Base-by-base conservation (phyloP, 1,140 invertebrate genomes). In the Drosophila tani region DNA sequence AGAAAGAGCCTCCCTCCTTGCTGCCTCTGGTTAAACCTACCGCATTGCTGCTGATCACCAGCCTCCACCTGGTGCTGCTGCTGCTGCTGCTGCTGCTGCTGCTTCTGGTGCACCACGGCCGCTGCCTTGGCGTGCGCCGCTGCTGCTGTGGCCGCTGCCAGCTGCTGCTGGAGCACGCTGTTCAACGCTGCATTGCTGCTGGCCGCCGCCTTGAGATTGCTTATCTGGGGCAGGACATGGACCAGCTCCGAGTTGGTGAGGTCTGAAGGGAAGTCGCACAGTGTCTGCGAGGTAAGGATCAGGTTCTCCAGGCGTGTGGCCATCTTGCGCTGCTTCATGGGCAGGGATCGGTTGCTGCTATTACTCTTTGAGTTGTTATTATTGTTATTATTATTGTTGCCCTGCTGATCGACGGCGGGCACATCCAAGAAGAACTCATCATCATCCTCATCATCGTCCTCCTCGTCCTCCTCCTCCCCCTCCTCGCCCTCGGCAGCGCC, bases 181-280 rank as follows among this genome's bases (percentile, higher is more conserved):
- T 77, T 92, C 9, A 91, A 43, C 5, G 85, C 74, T 19, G 82
- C 70, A 62, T 81, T 87, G 55, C 87, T 87, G 41, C 60, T 81
- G 19, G 79, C 75, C 32, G 84, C 78, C 19, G 83, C 73, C 71
- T 92, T 91, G 21, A 88, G 78, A 74, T 91, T 85, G 40, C 67
- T 76, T 40, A 81, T 82, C 45, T 81, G 84, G 29, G 91, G 91
- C 56, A 92, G 66, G 45, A 91, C 85, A n/a, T 92, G 82, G 49
- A 92, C 79, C 32, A 92, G 65, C 49, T 91, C 91, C 1, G 88
- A 73, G 58, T 81, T 77, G 58, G 53, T 69, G 43, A 92, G 46
- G 60, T 92, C 91, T 24, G 79, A 86, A 43, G 91, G 82, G 46
- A 91, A 91, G 62, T 92, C 91, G 43, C 83, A 91, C 40, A 91